Percentiles rank a stretch among this genome's conserved stretches.
phyloP scores from a whole-genome alignment of 1,140 invertebrate genomes.

The Eumaeus atala region DNA sequence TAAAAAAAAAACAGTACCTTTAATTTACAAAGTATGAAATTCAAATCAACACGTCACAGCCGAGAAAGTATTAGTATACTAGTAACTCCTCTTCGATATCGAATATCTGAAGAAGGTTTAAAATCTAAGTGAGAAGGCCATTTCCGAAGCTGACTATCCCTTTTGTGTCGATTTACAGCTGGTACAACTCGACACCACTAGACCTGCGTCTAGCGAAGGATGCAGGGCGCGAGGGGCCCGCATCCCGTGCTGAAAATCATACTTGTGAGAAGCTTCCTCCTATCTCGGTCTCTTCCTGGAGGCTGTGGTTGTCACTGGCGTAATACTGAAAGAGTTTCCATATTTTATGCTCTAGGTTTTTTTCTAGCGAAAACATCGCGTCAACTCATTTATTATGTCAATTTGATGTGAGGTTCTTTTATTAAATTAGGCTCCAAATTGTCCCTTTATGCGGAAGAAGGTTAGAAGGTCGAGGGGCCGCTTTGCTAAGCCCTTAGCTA shows the following conservation, averaged over 20 bases:
- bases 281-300: constrained; percentile 79
- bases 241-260: constrained; percentile 72
- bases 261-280: constrained; percentile 88
- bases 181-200: constrained; percentile 59
- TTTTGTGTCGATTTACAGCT: constrained; percentile 44
- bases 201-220: constrained; percentile 50
- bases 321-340: constrained; percentile 78
- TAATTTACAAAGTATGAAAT: no score
- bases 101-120: neutral
- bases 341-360: no score
- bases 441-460: no score
- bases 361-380: no score
- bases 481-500: no score
- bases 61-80: constrained; percentile 8
- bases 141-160: no score
- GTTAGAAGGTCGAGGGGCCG: no score
- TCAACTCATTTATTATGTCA: no score
- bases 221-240: constrained; percentile 40
- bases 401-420: no score
- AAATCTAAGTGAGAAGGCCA: no score
- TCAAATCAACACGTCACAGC: neutral
- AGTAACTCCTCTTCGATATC: neutral
- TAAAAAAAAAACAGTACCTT: no score
- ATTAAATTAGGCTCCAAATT: no score
- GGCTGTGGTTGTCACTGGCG: constrained; percentile 83